Percentiles rank a stretch among this genome's conserved stretches.
Evolutionary conservation across 2,797 vertebrate genomes (phyloP).

Genomic region (Steatocranus sp.): DNA sequence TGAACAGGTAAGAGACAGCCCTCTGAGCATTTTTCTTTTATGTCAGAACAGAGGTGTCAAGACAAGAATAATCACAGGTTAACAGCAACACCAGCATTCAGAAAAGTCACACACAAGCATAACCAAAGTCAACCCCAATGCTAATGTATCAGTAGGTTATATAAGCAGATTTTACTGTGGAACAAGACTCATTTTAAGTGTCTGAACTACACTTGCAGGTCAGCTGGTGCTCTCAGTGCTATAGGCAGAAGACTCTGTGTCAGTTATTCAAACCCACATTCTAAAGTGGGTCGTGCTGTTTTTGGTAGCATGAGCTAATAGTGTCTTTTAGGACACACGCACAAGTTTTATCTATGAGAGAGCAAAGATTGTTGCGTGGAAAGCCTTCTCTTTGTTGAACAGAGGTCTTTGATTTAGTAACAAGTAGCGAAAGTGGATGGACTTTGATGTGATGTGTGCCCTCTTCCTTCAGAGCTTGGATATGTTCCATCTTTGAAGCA

Average conservation of each 20-base stretch:
- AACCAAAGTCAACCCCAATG: background rate
- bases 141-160: background rate
- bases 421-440: background rate
- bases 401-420: slow-evolving; percentile 13
- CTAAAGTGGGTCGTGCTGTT: slow-evolving; percentile 47
- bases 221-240: slow-evolving; percentile 20
- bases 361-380: background rate
- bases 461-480: background rate
- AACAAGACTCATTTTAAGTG: background rate
- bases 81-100: background rate
- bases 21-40: background rate
- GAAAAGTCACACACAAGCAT: background rate
- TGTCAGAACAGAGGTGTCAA: background rate
- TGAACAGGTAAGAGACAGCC: background rate
- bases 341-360: slow-evolving; percentile 2
- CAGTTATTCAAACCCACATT: slow-evolving; percentile 40
- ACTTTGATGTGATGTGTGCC: slow-evolving; percentile 23
- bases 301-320: slow-evolving; percentile 37
- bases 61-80: background rate
- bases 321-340: background rate
- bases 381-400: slow-evolving; percentile 2
- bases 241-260: slow-evolving; percentile 16
- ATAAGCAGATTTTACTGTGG: background rate
- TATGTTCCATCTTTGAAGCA: slow-evolving; percentile 16
- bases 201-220: slow-evolving; percentile 32